phyloP scores from a whole-genome alignment of 2,888 invertebrate genomes.

The Drosophila histrio region DNA sequence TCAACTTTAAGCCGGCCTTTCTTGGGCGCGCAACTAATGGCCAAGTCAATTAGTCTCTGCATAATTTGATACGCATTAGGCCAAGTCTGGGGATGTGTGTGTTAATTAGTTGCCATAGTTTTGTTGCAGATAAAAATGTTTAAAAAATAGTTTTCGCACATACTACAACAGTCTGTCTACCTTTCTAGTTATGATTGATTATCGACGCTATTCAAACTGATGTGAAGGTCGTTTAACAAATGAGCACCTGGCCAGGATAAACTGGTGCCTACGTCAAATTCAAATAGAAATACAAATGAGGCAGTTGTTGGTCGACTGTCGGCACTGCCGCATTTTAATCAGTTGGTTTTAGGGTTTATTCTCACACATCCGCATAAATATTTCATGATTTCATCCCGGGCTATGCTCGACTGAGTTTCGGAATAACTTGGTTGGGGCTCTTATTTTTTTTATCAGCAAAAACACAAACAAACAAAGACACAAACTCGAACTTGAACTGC shows the following conservation, averaged over 20 bases:
- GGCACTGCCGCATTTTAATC: conserved; percentile 64
- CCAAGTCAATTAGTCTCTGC: conserved; percentile 34
- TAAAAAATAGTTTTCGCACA: conserved; percentile 1
- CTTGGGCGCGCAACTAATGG: conserved; percentile 18
- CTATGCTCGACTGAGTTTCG: conserved; percentile 64
- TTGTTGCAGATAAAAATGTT: conserved; percentile 21
- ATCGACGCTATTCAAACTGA: conserved; percentile 46
- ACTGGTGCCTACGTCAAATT: conserved; percentile 19
- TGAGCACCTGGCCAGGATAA: conserved; percentile 34
- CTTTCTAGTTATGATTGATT: conserved; percentile 68
- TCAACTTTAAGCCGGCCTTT: conserved; percentile 9
- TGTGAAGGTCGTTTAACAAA: conserved; percentile 66
- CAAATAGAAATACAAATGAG: conserved; percentile 57
- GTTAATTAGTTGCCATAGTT: conserved; percentile 37
- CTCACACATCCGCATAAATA: conserved; percentile 65
- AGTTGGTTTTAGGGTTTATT: conserved; percentile 32
- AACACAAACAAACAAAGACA: conserved; percentile 46
- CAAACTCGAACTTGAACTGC: conserved; percentile 2
- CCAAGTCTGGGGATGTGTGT: conserved; percentile 8
- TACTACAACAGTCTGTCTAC: neutral
- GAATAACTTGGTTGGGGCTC: conserved; percentile 68
- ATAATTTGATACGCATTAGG: conserved; percentile 12
- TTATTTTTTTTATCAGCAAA: conserved; percentile 46
- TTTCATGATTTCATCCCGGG: conserved; percentile 63
- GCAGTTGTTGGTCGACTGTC: conserved; percentile 33